These are phyloP conservation scores for Polymixis flavicincta DNA, from an alignment of 2,888 invertebrate species.

Conservation along the genomic window DNA sequence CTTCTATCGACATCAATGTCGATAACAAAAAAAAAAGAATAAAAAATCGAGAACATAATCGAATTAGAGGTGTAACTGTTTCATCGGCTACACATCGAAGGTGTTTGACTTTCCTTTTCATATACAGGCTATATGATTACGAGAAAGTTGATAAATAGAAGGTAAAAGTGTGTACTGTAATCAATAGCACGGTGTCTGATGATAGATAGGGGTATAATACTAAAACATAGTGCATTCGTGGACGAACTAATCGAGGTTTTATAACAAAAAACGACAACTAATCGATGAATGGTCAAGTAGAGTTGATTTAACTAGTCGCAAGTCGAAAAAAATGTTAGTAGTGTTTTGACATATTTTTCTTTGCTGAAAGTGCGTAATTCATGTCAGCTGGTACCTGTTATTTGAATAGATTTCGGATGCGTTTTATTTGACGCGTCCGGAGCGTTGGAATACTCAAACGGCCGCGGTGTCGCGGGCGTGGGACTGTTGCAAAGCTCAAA, in stretches of 20 bases:
- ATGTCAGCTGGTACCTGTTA: constrained; percentile 89
- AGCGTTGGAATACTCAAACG: constrained; percentile 86
- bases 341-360: constrained; percentile 91
- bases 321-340: constrained; percentile 90
- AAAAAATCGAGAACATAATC: constrained; percentile 48
- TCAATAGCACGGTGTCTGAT: constrained; percentile 80
- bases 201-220: constrained; percentile 85
- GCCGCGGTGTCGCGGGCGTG: constrained; percentile 75
- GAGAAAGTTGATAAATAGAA: constrained; percentile 73
- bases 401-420: constrained; percentile 77
- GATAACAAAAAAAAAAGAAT: constrained; percentile 50
- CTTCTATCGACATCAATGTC: constrained; percentile 52
- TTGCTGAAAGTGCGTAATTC: constrained; percentile 91
- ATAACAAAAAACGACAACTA: constrained; percentile 84
- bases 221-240: constrained; percentile 89
- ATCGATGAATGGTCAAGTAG: constrained; percentile 90
- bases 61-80: constrained; percentile 65
- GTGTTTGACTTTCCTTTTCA: constrained; percentile 80
- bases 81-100: constrained; percentile 69
- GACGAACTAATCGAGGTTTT: constrained; percentile 87
- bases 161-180: constrained; percentile 72
- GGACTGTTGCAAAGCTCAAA: constrained; percentile 84
- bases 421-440: constrained; percentile 66
- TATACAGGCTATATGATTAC: constrained; percentile 85
- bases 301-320: constrained; percentile 91